Evolutionary conservation across 2,797 vertebrate genomes (phyloP).

Genomic region (Xiphophorus birchmanni): DNA sequence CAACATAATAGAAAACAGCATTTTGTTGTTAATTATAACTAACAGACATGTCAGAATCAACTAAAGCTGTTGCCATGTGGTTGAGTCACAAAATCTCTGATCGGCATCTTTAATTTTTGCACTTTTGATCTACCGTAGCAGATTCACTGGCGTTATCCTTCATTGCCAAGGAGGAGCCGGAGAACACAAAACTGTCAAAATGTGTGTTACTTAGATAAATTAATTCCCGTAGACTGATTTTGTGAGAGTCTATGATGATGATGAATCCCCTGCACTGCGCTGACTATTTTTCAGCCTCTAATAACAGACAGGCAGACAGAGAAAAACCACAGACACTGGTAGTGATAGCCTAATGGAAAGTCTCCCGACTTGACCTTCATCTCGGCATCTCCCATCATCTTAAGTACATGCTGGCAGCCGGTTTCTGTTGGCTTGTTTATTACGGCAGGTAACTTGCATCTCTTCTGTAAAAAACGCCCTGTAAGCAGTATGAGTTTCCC

Average conservation of each 20-base stretch:
- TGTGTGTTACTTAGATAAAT: constrained; percentile 5
- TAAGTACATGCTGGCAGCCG: constrained; percentile 6
- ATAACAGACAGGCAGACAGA: neutral
- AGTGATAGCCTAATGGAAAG: constrained; percentile 1
- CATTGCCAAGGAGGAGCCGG: neutral
- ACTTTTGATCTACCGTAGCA: neutral
- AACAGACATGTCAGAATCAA: neutral
- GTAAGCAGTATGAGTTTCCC: neutral
- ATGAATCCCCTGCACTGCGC: neutral
- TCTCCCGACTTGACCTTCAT: neutral
- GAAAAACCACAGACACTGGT: neutral
- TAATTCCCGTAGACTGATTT: neutral
- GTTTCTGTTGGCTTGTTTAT: constrained; percentile 1
- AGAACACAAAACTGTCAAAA: neutral
- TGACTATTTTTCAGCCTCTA: neutral
- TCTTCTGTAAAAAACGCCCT: neutral
- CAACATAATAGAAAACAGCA: neutral
- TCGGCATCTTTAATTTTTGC: neutral
- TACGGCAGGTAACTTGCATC: neutral
- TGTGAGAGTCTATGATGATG: neutral
- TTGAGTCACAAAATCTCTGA: neutral
- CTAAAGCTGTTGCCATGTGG: neutral
- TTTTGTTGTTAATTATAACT: neutral
- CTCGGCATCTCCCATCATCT: constrained; percentile 5
- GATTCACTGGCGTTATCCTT: neutral